Conservation (phyloP, 1,140 invertebrate species). For the Bombus breviceps region DNA sequence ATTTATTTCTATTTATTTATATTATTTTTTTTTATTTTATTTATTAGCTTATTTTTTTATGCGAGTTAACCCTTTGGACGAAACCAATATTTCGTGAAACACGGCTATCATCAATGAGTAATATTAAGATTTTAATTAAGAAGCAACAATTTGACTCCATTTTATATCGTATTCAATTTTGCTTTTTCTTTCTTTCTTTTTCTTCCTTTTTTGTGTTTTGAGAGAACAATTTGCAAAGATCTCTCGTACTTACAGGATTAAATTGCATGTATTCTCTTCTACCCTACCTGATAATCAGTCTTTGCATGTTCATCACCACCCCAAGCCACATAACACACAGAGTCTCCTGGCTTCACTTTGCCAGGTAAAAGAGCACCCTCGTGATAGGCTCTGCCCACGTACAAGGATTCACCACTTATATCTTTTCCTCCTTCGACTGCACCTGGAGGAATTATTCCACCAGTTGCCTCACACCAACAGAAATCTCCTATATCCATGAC, state of each 20-base stretch:
- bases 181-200: background rate
- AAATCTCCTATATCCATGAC: slow-evolving; percentile 53
- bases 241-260: too few relatives aligned
- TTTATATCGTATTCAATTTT: background rate
- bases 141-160: too few relatives aligned
- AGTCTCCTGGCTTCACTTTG: slow-evolving; percentile 89
- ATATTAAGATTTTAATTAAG: too few relatives aligned
- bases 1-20: too few relatives aligned
- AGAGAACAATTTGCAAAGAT: too few relatives aligned
- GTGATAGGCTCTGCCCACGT: slow-evolving; percentile 88
- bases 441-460: slow-evolving; percentile 87
- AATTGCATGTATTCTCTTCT: too few relatives aligned
- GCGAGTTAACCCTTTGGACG: too few relatives aligned
- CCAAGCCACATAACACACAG: slow-evolving; percentile 90
- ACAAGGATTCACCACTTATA: slow-evolving; percentile 86
- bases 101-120: too few relatives aligned
- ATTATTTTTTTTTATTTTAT: too few relatives aligned
- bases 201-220: too few relatives aligned
- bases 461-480: slow-evolving; percentile 87
- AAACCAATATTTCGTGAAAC: too few relatives aligned
- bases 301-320: slow-evolving; percentile 90
- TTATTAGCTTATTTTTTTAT: background rate
- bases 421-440: slow-evolving; percentile 89
- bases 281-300: slow-evolving; percentile 87
- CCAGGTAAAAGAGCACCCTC: slow-evolving; percentile 91